Evolutionary conservation across 2,797 vertebrate genomes (phyloP), one percentile per base, ranked within the genome.

Genomic region (Coregonus ussuriensis): DNA sequence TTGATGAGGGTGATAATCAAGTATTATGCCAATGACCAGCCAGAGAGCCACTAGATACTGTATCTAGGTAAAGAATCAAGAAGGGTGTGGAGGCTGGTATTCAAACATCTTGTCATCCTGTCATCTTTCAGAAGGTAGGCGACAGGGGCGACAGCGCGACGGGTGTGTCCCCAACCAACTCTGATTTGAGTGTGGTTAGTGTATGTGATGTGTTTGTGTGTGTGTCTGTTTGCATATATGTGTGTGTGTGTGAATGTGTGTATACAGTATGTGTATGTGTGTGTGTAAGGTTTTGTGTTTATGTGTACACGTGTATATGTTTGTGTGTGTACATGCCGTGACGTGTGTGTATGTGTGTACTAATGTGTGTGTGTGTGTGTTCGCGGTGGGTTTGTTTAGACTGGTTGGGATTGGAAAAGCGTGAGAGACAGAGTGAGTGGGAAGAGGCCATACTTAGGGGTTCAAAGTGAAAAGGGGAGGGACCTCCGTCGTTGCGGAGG

Each of bases 391-490:
- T 91, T 94, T 94, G 92, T 94, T 94, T 94, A 91, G 92, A 90
- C 90, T 93, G 86, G 85, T 95, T 73, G 90, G 88, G 84, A 82
- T 95, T 73, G 90, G 89, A 84, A 90, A 91, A 93, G 90, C 90
- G 90, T 93, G 91, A 93, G 77, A 84, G 93, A 92, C 91, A 89
- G 89, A 90, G 89, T 88, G 89, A 92, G 89, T 93, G 91, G 92
- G 90, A 85, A 89, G 89, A 93, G 86, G 88, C 90, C 89, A 90
- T 90, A 90, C 87, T 92, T 90, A 87, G 86, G 87, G 87, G 87
- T 93, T 93, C 92, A 93, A 93, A 93, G 92, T 87, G 74, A 91
- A 85, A 88, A 80, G 88, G 89, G 93, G 92, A 90, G 88, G 89
- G 88, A 89, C 90, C 91, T 89, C 85, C 82, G 9, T 93, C 74